phyloP scores from a whole-genome alignment of 2,797 vertebrate genomes.

The Zalophus californianus region DNA sequence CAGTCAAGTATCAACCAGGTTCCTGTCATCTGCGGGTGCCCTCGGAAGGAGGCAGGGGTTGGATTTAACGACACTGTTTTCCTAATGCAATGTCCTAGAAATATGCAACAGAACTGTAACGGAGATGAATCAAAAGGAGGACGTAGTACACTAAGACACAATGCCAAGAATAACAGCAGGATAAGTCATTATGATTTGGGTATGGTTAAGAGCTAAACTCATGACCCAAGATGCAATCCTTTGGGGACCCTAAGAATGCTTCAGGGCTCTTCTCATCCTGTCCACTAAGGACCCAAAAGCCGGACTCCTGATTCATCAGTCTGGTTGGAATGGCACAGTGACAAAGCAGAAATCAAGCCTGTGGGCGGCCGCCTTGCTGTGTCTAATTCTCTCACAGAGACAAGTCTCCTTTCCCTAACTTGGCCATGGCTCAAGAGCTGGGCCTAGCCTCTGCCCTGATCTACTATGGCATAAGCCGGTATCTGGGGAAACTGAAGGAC shows the following conservation, averaged over 20 bases:
- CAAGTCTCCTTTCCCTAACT: background rate
- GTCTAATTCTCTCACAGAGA: background rate
- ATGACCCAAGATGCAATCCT: conserved; percentile 24
- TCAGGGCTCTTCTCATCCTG: background rate
- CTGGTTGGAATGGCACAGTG: background rate
- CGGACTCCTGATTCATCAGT: conserved; percentile 35
- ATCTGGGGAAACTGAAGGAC: background rate
- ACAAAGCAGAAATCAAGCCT: conserved; percentile 31
- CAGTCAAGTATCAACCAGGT: conserved; percentile 38
- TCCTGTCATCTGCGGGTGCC: conserved; percentile 47
- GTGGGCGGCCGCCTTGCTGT: background rate
- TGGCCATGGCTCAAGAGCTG: background rate
- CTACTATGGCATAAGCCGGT: background rate
- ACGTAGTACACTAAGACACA: background rate
- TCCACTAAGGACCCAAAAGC: background rate
- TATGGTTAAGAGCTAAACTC: conserved; percentile 21
- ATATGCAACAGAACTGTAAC: conserved; percentile 38
- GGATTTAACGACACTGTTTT: conserved; percentile 63
- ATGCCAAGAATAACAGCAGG: conserved; percentile 76
- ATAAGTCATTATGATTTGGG: conserved; percentile 10
- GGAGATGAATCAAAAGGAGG: conserved; percentile 66
- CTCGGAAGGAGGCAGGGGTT: background rate
- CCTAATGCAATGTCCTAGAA: conserved; percentile 55
- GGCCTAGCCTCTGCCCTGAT: background rate
- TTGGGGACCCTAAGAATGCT: background rate